Conservation (phyloP, 2,797 vertebrate genomes). For the Aphelocoma californica region DNA sequence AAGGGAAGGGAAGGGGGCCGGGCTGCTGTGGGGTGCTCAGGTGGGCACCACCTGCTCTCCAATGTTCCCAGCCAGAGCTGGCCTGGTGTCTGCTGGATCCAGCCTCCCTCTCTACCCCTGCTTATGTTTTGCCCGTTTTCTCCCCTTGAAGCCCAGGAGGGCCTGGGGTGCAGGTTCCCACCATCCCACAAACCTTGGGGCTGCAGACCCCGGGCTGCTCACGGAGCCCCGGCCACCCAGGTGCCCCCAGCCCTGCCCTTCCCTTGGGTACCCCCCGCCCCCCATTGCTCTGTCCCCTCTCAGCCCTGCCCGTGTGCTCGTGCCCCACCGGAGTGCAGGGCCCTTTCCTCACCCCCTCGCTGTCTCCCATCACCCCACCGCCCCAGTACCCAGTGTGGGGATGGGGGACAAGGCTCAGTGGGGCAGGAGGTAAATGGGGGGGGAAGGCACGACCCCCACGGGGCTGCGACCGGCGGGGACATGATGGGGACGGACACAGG, state of each 20-base stretch:
- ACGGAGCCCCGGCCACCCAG: not conserved
- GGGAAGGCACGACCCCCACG: not conserved
- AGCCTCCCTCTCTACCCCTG: not conserved
- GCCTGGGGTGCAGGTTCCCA: not conserved
- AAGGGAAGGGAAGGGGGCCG: not conserved
- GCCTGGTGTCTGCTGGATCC: not conserved
- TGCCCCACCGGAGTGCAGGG: accelerated
- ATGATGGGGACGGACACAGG: not conserved
- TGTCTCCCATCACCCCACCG: not conserved
- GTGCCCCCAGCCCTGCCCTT: not conserved
- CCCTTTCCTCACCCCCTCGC: not conserved
- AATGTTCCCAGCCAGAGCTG: not conserved
- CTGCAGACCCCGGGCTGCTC: not conserved
- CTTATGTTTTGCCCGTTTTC: not conserved
- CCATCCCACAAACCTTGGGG: not conserved
- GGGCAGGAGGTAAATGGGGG: not conserved
- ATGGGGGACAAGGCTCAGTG: not conserved
- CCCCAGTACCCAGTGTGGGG: accelerated
- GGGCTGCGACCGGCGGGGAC: not conserved
- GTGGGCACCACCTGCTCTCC: constrained; percentile 40
- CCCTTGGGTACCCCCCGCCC: not conserved
- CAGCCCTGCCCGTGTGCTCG: not conserved
- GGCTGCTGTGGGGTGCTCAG: not conserved
- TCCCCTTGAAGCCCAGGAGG: not conserved
- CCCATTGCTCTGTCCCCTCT: no score